Conservation (phyloP, 2,888 invertebrate genomes). For the Stenolophus ochropezus region DNA sequence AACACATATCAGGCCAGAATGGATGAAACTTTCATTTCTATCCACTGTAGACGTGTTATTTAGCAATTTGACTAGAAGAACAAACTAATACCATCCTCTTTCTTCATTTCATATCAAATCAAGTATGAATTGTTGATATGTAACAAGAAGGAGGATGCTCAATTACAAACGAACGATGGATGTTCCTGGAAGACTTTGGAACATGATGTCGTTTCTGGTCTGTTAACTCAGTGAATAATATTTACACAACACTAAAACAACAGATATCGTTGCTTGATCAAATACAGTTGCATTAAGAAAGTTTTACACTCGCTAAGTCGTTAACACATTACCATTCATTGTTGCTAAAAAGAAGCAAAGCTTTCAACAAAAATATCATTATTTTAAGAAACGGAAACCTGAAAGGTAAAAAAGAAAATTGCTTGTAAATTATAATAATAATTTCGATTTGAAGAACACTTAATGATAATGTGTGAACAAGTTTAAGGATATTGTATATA, state of each 20-base stretch:
- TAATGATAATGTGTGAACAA: background rate
- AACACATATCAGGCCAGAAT: slow-evolving; percentile 43
- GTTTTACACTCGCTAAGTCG: background rate
- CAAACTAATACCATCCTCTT: slow-evolving; percentile 49
- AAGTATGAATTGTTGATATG: slow-evolving; percentile 17
- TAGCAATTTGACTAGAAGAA: slow-evolving; percentile 59
- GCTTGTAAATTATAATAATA: no score
- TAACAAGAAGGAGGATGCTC: slow-evolving; percentile 23
- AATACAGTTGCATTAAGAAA: background rate
- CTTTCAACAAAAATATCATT: no score
- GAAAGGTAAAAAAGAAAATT: no score
- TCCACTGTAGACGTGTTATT: slow-evolving; percentile 42
- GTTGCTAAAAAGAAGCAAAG: no score
- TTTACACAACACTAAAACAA: slow-evolving; percentile 38
- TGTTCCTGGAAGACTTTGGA: slow-evolving; percentile 50
- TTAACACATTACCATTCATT: background rate
- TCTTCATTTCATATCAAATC: slow-evolving; percentile 25
- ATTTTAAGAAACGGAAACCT: no score
- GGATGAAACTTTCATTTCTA: slow-evolving; percentile 25
- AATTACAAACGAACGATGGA: slow-evolving; percentile 37
- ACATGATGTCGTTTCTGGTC: slow-evolving; percentile 41
- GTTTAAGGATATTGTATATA: slow-evolving; percentile 3
- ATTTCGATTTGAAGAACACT: background rate
- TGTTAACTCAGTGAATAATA: slow-evolving; percentile 42
- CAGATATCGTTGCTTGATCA: slow-evolving; percentile 27